Conservation (phyloP, 2,888 invertebrate species). For the Branchellion lobata region DNA sequence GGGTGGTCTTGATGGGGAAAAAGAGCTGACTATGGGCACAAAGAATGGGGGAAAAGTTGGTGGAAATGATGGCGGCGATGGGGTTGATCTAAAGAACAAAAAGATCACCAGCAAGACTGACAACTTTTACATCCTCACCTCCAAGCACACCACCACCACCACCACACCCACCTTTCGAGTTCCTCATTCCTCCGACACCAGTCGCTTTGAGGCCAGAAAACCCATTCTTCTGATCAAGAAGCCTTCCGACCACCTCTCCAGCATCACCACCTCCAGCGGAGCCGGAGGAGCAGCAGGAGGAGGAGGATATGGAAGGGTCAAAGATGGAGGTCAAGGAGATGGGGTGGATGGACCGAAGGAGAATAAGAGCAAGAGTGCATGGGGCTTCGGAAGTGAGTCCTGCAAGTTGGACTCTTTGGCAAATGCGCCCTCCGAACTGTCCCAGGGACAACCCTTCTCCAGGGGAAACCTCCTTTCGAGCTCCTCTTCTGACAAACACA, state of each 20-base stretch:
- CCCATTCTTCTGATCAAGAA: background rate
- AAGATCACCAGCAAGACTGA: background rate
- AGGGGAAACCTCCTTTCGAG: background rate
- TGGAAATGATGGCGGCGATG: background rate
- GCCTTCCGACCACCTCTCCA: background rate
- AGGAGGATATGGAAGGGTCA: background rate
- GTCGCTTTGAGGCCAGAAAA: too few species aligned
- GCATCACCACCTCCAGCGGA: background rate
- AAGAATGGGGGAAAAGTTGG: background rate
- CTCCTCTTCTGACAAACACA: background rate
- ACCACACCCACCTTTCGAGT: too few species aligned
- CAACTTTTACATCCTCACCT: conserved; percentile 8
- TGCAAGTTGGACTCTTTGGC: too few species aligned
- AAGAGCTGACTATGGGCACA: too few species aligned
- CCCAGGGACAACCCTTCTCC: too few species aligned
- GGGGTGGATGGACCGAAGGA: background rate
- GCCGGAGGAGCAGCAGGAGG: too few species aligned
- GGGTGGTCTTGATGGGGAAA: too few species aligned
- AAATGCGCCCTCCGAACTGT: too few species aligned
- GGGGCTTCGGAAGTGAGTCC: too few species aligned
- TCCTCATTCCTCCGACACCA: too few species aligned
- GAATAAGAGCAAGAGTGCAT: background rate
- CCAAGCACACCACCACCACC: background rate
- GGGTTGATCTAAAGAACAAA: background rate
- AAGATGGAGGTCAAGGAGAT: conserved; percentile 4